A percentile compares a stretch with the other conserved stretches of the same genome.
Conservation (phyloP, 2,113 vertebrate species). For the Mirza zaza region DNA sequence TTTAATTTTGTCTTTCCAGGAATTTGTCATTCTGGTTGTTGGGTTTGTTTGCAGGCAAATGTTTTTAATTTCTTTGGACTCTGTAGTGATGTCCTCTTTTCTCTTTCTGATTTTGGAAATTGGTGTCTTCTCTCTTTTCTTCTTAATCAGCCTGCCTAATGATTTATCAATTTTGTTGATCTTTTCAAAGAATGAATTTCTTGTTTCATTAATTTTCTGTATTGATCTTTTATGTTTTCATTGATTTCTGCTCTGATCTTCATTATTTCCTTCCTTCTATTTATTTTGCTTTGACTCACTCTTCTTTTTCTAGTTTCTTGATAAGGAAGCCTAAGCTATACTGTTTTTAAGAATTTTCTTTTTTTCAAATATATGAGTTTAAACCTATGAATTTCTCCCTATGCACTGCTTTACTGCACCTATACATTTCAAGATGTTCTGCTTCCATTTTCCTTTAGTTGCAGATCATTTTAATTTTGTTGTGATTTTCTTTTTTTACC, state of each 20-base stretch:
- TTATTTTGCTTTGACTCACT: neutral
- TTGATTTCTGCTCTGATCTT: neutral
- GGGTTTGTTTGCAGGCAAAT: neutral
- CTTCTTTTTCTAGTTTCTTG: neutral
- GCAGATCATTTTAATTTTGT: neutral
- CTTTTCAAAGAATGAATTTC: neutral
- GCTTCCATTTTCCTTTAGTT: conserved; percentile 1
- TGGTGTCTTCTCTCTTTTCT: neutral
- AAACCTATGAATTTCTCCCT: neutral
- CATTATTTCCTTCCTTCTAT: neutral
- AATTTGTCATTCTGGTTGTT: neutral
- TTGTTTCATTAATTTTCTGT: neutral
- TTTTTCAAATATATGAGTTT: neutral
- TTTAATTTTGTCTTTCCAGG: neutral
- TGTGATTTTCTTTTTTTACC: neutral
- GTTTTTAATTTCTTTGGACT: neutral
- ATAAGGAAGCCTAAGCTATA: neutral
- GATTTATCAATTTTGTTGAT: neutral
- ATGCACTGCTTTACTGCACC: neutral
- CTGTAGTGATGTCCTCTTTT: neutral
- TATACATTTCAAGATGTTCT: neutral
- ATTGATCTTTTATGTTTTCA: neutral
- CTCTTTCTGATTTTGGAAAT: neutral
- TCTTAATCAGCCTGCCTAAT: neutral
- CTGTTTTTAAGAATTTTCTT: neutral